A percentile compares a stretch with the other conserved stretches of the same genome.
phyloP scores from a whole-genome alignment of 1,140 invertebrate species.

The Papilio helenus region DNA sequence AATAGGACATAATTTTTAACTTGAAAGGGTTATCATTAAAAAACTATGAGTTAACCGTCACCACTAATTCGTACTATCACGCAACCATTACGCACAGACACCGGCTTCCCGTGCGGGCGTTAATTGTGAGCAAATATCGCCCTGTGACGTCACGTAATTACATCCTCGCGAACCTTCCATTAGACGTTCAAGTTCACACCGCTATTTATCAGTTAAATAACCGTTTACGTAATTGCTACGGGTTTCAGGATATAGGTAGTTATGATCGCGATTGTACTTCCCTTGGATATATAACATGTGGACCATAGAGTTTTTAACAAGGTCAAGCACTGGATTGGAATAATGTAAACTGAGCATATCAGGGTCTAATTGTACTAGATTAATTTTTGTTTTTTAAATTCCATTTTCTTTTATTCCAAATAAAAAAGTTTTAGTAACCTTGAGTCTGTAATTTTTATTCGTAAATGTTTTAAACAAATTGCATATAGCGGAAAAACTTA shows the following conservation, averaged over 20 bases:
- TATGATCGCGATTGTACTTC: constrained; percentile 6
- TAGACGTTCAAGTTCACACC: constrained; percentile 46
- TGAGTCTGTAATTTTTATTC: too few relatives aligned
- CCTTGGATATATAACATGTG: background rate
- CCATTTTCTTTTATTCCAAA: too few relatives aligned
- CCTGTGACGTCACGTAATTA: constrained; percentile 61
- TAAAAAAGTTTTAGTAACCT: too few relatives aligned
- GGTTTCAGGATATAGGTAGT: constrained; percentile 9
- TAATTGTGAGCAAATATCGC: constrained; percentile 75
- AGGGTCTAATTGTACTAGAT: too few relatives aligned
- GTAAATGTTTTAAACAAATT: too few relatives aligned
- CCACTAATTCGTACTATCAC: constrained; percentile 50
- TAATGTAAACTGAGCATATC: too few relatives aligned
- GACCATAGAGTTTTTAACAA: background rate
- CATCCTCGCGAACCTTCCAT: constrained; percentile 54
- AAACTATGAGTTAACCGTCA: constrained; percentile 16
- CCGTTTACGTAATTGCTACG: constrained; percentile 46
- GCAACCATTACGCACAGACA: constrained; percentile 61
- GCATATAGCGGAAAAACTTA: too few relatives aligned
- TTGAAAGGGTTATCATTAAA: background rate
- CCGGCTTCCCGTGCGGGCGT: constrained; percentile 64
- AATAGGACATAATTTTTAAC: too few relatives aligned
- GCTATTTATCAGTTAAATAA: constrained; percentile 46
- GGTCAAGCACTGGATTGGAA: too few relatives aligned
- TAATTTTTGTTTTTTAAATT: too few relatives aligned